Conservation (phyloP, 2,113 vertebrate genomes). For the Brachirus orientalis region DNA sequence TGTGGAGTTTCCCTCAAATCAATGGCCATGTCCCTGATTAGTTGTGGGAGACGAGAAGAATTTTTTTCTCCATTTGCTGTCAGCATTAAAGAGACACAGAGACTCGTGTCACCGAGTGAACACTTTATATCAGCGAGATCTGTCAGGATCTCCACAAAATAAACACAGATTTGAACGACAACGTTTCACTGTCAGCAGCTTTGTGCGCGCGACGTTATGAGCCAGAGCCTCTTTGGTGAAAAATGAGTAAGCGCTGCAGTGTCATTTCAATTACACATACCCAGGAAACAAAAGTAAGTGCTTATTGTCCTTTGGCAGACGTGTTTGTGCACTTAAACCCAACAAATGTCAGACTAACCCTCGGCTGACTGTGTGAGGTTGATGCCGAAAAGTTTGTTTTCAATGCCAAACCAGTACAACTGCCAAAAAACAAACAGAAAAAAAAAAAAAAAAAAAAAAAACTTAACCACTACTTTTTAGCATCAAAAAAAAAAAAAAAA, state of each 20-base stretch:
- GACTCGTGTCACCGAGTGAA: too few relatives aligned
- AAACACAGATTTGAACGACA: too few relatives aligned
- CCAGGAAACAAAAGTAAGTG: slow-evolving; percentile 33
- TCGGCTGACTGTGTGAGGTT: not conserved
- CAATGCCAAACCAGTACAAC: not conserved
- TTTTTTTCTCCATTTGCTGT: too few relatives aligned
- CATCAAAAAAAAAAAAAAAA: not conserved
- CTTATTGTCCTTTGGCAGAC: slow-evolving; percentile 35
- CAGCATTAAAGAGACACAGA: too few relatives aligned
- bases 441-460: slow-evolving; percentile 5
- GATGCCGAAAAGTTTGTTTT: not conserved
- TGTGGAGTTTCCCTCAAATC: too few relatives aligned
- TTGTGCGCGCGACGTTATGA: slow-evolving; percentile 10
- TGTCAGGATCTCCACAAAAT: too few relatives aligned
- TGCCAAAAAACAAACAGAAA: too few relatives aligned
- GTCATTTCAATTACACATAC: slow-evolving; percentile 38
- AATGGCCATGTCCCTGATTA: too few relatives aligned
- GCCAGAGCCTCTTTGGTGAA: slow-evolving; percentile 17
- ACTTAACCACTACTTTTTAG: not conserved
- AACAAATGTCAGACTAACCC: slow-evolving; percentile 9
- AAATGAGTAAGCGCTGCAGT: slow-evolving; percentile 17
- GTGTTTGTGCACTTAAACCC: slow-evolving; percentile 10
- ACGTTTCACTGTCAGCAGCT: too few relatives aligned
- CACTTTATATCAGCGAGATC: too few relatives aligned
- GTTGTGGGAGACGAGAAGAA: too few relatives aligned